Evolutionary conservation across 1,140 invertebrate genomes (phyloP), one percentile per base, ranked within the genome.

Genomic region (Papilio machaon): DNA sequence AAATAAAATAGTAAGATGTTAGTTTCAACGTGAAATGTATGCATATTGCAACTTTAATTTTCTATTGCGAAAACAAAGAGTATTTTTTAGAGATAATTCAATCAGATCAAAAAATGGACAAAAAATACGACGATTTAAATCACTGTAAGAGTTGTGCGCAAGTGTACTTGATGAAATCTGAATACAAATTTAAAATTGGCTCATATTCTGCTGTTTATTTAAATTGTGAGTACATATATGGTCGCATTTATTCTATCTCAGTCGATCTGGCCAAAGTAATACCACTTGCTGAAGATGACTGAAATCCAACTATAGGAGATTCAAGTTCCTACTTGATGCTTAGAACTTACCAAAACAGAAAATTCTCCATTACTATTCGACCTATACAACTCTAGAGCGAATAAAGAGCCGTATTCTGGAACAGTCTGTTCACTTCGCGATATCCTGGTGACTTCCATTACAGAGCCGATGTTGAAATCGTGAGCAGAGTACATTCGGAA

Each of bases 391-490:
- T 94, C 92, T 67, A 94, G 13, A 0, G 86, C 87, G 35, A 93
- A 93, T 11, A 92, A 79, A 3, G 92, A 85, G 0, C 91, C 91
- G 30, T 94, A 94, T 30, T 92, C 91, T 0, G 92, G 92, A 5
- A 92, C 89, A 81, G 83, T 82, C 49, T 91, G 83, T 49, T 90
- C 88, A 4, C 82, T 80, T 2, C 81, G 85, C 15, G 85, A 79
- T 11, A 91, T 87, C 58, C 80, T 87, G 46, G 90, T 86, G 0
- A 89, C 92, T 17, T 90, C 90, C 90, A 94, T 93, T 54, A 94
- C 73, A 3, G 91, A 84, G 0, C 91, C 92, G 9, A 94, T 88
- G 82, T 94, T 94, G 86, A 92, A 94, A 84, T 94, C 92, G 52
- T 94, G 92, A 0, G 88, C 87, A 0, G 92, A 93, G 82, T 86